Evolutionary conservation across 2,888 invertebrate species (phyloP).

Genomic region (Tineola bisselliella): DNA sequence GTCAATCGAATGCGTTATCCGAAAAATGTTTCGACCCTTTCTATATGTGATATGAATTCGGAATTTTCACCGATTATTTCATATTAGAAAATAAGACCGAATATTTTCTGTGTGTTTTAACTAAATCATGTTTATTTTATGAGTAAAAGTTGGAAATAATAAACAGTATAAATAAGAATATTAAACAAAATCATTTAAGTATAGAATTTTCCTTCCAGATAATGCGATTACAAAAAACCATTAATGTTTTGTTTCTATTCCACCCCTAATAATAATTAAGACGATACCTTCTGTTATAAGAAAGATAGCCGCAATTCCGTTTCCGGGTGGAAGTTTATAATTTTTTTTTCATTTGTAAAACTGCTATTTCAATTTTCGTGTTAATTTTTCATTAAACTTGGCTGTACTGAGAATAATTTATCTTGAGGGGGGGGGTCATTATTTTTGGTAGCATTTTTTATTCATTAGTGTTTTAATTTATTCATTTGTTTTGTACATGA

Average conservation of each 20-base stretch:
- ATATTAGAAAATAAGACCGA: too few species aligned
- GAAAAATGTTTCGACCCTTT: too few species aligned
- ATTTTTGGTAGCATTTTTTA: neutral
- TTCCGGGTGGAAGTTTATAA: neutral
- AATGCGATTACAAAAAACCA: neutral
- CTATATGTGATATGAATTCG: too few species aligned
- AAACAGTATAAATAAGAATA: too few species aligned
- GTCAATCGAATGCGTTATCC: neutral
- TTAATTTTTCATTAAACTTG: constrained; percentile 6
- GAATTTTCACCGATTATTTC: too few species aligned
- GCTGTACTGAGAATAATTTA: neutral
- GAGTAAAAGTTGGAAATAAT: too few species aligned
- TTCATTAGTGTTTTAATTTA: neutral
- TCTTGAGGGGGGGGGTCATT: neutral
- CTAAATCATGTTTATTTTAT: too few species aligned
- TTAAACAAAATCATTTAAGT: too few species aligned
- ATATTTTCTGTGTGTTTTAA: too few species aligned
- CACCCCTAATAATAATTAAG: neutral
- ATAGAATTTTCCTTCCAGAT: neutral
- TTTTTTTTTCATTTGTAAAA: neutral
- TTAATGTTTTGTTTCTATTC: neutral
- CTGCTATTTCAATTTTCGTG: neutral
- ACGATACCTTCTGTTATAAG: neutral
- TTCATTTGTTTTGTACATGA: neutral
- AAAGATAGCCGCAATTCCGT: neutral